Conservation (phyloP, 1,140 invertebrate genomes). For the Gonatopus flavifemur region DNA sequence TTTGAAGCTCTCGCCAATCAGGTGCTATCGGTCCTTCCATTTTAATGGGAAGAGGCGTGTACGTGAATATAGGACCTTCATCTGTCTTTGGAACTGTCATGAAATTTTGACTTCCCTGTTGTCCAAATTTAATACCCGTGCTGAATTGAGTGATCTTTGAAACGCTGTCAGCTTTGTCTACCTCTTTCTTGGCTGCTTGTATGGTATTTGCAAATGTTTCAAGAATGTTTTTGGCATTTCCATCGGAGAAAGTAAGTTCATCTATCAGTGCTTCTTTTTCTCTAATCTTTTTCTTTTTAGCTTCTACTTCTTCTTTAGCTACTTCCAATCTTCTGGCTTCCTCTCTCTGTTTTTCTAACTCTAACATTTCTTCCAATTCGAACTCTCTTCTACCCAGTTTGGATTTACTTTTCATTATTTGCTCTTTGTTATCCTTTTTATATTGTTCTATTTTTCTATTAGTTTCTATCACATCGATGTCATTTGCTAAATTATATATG, state of each 20-base stretch:
- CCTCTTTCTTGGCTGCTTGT: slow-evolving; percentile 68
- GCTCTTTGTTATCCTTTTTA: slow-evolving; percentile 89
- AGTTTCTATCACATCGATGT: slow-evolving; percentile 87
- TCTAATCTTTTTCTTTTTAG: slow-evolving; percentile 79
- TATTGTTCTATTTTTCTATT: slow-evolving; percentile 93
- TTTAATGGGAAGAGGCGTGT: slow-evolving; percentile 63
- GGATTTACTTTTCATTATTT: slow-evolving; percentile 85
- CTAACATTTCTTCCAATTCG: slow-evolving; percentile 85
- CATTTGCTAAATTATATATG: slow-evolving; percentile 89
- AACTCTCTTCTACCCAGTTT: slow-evolving; percentile 72
- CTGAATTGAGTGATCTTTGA: slow-evolving; percentile 72
- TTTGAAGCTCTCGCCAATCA: slow-evolving; percentile 63
- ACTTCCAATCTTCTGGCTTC: slow-evolving; percentile 67
- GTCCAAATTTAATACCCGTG: slow-evolving; percentile 76
- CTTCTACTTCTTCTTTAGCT: slow-evolving; percentile 68
- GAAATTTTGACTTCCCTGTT: slow-evolving; percentile 58
- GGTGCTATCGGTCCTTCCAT: slow-evolving; percentile 78
- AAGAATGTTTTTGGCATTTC: slow-evolving; percentile 84
- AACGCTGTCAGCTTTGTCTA: slow-evolving; percentile 56
- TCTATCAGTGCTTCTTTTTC: slow-evolving; percentile 91
- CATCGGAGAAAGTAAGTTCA: slow-evolving; percentile 90
- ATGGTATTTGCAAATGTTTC: slow-evolving; percentile 75
- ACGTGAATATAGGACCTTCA: slow-evolving; percentile 74
- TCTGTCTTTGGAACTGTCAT: slow-evolving; percentile 72
- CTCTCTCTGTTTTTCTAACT: slow-evolving; percentile 77